Base-by-base conservation (phyloP, 2,113 vertebrate genomes). In the Sigmodon hispidus region DNA sequence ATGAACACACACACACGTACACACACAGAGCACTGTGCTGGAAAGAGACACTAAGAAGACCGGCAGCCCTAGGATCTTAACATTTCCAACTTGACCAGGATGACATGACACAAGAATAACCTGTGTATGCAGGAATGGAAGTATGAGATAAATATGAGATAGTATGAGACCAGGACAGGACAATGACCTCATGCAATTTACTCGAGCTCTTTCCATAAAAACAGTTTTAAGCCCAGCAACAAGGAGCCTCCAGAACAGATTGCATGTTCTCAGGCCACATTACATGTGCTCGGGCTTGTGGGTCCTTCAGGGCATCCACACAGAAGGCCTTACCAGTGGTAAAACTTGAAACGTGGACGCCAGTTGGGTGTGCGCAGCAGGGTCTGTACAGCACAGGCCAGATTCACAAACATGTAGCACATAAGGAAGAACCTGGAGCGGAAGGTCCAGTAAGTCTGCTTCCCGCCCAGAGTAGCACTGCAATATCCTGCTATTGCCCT, bases 381-480 rank as follows among this genome's bases (percentile, higher is more conserved):
- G 0, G 99, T 99, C 98, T 99, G 99, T 48, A 99, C 98, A 0
- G 99, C 99, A 69, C 99, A 99, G 40, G 99, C 99, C 98, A 99
- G 96, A 98, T 99, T 99, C 90, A 99, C 99, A 94, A 99, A 99
- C 98, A 99, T 97, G 98, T 99, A 99, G 97, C 99, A 99, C 99
- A 99, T 99, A 94, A 99, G 98, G 97, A 99, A 99, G 97, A 99
- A 99, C 99, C 95, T 96, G 80, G 29, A 1, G 7, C 45, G 0
- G 40, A 72, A 3, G 13, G 5, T 19, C 16, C 52, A 40, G 8
- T 4, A 13, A 26, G 50, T 17, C 5, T 5, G 1, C 79, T 7
- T 65, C 24, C 84, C 40, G 11, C 40, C 3, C 43, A 19, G 29
- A 0, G 29, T 5, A 12, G 29, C 36, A 29, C 29, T n/a, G 24